Base-by-base conservation (phyloP, 2,888 invertebrate genomes). In the Andrena chrysosceles region DNA sequence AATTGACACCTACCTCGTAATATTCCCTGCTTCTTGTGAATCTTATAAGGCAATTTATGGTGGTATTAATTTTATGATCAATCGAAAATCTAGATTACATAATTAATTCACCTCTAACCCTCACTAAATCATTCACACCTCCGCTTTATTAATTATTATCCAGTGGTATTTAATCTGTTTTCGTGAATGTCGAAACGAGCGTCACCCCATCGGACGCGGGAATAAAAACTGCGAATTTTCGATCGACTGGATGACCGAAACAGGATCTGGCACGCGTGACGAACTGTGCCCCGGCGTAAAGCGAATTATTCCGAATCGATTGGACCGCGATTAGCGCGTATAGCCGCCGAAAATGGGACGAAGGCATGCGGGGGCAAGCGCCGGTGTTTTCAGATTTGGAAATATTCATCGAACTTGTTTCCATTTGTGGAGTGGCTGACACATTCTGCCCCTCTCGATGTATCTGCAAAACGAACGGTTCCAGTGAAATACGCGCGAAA, bases 281-380 rank as follows among this genome's bases (percentile, higher is more conserved):
- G 56, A 72, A 72, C 49, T 63, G 52, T 10, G 23, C 1, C 29
- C 48, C 16, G 48, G 42, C 4, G 20, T 26, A 73, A 73, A 73
- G 52, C 74, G 26, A 60, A 73, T 78, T 78, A 78, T 56, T 68
- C 62, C 68, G 62, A 42, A 54, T 75, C 68, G 68, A 78, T 78
- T 75, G 56, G 67, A 31, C 59, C 16, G 31, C 49, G 64, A 68
- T 77, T 52, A 67, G 33, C 71, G 67, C 54, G 60, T 56, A 42
- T 16, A 42, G 42, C 42, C 42, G 42, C 1, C 54, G 29, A 26
- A 60, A 8, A 16, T 23, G n/a, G 48, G 10, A 59, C 42, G 29
- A 72, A 59, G 66, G 77, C 73, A 23, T 54, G 68, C 68, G 23
- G 31, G 26, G 29, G 35, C 69, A 56, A 56, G 69, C 54, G 35